phyloP scores from a whole-genome alignment of 2,888 invertebrate species.

The Apamea epomidion region DNA sequence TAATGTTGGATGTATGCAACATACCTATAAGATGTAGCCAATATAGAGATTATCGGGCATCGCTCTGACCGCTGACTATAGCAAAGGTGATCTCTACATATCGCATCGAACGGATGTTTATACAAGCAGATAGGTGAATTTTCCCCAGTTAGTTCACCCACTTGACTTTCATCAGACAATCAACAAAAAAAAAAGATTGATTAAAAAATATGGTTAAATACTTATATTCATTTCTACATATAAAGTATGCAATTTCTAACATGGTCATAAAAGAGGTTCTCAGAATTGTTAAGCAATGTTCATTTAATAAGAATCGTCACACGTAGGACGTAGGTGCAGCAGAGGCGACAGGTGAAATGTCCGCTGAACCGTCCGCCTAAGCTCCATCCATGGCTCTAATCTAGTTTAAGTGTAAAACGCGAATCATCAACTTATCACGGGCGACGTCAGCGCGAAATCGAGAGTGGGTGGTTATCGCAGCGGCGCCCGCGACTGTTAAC shows the following conservation, averaged over 20 bases:
- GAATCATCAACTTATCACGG: conserved; percentile 79
- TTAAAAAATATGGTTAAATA: conserved; percentile 6
- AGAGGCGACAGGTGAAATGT: conserved; percentile 26
- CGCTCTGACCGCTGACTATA: conserved; percentile 72
- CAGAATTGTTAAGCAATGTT: conserved; percentile 31
- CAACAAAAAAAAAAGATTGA: conserved; percentile 14
- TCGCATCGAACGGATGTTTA: conserved; percentile 80
- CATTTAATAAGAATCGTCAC: conserved; percentile 23
- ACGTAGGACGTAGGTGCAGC: conserved; percentile 4
- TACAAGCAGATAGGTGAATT: conserved; percentile 75
- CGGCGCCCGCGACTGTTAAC: conserved; percentile 72
- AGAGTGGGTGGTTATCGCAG: conserved; percentile 82
- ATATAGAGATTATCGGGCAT: conserved; percentile 70
- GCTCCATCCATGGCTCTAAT: conserved; percentile 53
- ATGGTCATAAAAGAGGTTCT: conserved; percentile 5
- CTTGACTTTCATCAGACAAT: conserved; percentile 61
- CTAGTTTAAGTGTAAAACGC: conserved; percentile 67
- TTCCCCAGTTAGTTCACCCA: conserved; percentile 72
- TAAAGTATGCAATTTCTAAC: not conserved
- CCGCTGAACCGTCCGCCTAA: conserved; percentile 21
- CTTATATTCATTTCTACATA: not conserved
- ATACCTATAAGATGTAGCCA: conserved; percentile 17
- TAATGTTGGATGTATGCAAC: not conserved
- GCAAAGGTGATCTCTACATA: conserved; percentile 76
- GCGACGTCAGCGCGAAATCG: conserved; percentile 80